Conservation (phyloP, 2,113 vertebrate genomes). For the Mormyrus iriodes region DNA sequence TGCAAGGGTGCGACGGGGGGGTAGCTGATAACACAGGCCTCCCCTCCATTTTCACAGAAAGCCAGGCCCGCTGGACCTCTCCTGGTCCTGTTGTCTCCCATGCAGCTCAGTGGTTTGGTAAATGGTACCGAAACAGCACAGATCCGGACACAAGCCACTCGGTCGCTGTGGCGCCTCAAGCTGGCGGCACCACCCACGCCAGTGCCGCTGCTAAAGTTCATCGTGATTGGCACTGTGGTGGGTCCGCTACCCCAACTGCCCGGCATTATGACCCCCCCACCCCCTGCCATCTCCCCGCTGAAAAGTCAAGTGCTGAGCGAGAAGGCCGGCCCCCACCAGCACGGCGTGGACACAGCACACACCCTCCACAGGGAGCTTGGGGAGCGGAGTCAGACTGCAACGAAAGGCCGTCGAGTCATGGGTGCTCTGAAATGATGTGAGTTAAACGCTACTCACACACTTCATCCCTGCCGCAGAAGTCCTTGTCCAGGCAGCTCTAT, state of each 20-base stretch:
- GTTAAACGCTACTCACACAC: background rate
- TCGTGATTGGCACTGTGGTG: background rate
- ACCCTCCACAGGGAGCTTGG: background rate
- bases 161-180: background rate
- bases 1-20: background rate
- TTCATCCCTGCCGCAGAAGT: background rate
- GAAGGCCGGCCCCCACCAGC: background rate
- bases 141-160: background rate
- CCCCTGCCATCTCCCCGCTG: background rate
- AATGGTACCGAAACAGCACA: background rate
- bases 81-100: background rate
- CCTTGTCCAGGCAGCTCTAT: background rate
- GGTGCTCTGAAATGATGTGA: background rate
- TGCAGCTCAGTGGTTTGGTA: background rate
- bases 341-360: background rate
- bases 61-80: background rate
- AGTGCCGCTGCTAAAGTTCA: background rate
- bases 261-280: background rate
- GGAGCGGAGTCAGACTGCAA: background rate
- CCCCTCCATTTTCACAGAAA: background rate
- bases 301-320: background rate
- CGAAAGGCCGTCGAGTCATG: background rate
- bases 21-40: background rate
- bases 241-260: background rate
- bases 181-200: background rate